Conservation (phyloP, 1,140 invertebrate species). For the Lordiphosa mommai region DNA sequence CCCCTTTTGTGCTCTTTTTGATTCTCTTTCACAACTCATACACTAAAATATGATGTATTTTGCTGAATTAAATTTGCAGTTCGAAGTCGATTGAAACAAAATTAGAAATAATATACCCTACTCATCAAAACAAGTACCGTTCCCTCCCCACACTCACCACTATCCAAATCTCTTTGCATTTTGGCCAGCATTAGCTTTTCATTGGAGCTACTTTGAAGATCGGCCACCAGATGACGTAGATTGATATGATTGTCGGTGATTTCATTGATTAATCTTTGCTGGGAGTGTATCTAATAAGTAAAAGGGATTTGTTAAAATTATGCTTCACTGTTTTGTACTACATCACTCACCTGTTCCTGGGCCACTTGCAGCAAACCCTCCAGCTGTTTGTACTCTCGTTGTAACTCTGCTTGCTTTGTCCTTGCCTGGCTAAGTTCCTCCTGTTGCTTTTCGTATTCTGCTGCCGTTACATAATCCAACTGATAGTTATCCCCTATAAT, state of each 20-base stretch:
- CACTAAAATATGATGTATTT: too few species aligned
- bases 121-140: too few species aligned
- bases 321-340: too few species aligned
- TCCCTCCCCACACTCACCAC: constrained; percentile 38
- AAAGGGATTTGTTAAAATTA: background rate
- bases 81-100: too few species aligned
- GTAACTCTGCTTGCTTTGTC: constrained; percentile 53
- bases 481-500: constrained; percentile 67
- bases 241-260: constrained; percentile 76
- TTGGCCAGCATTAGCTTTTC: constrained; percentile 75
- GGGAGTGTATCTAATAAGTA: constrained; percentile 65
- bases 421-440: constrained; percentile 20
- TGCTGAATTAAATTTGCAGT: too few species aligned
- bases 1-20: too few species aligned
- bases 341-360: constrained; percentile 74
- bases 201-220: constrained; percentile 67
- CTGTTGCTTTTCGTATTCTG: constrained; percentile 56
- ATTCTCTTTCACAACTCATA: too few species aligned
- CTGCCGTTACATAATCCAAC: constrained; percentile 55
- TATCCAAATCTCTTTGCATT: constrained; percentile 65
- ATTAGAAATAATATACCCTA: too few species aligned
- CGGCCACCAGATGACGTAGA: constrained; percentile 73
- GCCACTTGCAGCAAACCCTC: constrained; percentile 78
- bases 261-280: constrained; percentile 70
- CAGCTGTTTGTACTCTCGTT: constrained; percentile 78